These are phyloP conservation scores for Ichneumon xanthorius DNA, from an alignment of 2,888 invertebrate genomes.

Conservation along the genomic window DNA sequence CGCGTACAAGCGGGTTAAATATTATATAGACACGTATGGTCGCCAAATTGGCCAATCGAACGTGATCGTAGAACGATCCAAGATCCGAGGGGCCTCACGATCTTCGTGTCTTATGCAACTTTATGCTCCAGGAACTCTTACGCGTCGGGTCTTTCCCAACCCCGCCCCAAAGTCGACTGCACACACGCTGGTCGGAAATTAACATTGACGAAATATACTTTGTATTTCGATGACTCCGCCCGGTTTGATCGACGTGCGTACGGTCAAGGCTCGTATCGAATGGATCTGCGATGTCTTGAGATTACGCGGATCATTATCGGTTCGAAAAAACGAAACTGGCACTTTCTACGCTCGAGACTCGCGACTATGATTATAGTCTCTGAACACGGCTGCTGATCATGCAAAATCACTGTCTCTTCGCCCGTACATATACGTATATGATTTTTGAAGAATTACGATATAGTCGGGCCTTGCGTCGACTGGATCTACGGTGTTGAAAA, in stretches of 20 bases:
- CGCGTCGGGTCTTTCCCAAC: conserved; percentile 1
- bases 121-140: conserved; percentile 34
- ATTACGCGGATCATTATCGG: conserved; percentile 22
- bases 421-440: too few relatives aligned
- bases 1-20: conserved; percentile 36
- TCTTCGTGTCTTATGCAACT: conserved; percentile 35
- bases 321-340: conserved; percentile 28
- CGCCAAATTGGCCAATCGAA: conserved; percentile 61
- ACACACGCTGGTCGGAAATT: neutral
- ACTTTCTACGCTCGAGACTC: conserved; percentile 44
- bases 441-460: too few relatives aligned
- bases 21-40: conserved; percentile 43
- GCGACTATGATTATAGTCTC: neutral
- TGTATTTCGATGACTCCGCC: neutral
- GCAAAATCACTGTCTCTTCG: too few relatives aligned
- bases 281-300: neutral
- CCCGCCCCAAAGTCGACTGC: neutral
- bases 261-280: neutral
- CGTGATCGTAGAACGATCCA: conserved; percentile 44
- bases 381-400: too few relatives aligned
- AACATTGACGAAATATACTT: neutral
- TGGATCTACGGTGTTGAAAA: conserved; percentile 24
- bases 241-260: conserved; percentile 20
- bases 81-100: neutral
- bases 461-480: too few relatives aligned